Evolutionary conservation across 2,797 vertebrate species (phyloP).

Genomic region (Poecilia picta): DNA sequence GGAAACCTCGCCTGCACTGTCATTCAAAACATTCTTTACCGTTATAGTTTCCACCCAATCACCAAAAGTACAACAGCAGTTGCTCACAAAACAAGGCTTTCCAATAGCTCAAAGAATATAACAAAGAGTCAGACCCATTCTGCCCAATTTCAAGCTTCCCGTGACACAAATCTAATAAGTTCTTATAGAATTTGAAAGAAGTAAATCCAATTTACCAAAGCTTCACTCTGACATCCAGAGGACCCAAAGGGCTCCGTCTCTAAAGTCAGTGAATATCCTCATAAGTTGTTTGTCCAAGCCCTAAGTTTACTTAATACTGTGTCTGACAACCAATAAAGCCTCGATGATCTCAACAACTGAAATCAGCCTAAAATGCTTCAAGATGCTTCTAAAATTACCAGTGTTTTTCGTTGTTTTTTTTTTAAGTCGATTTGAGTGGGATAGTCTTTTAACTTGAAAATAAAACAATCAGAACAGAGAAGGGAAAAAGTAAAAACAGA

Average conservation of each 20-base stretch:
- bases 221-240: too few relatives aligned
- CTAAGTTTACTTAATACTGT: neutral
- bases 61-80: neutral
- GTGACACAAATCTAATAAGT: conserved; percentile 2
- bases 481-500: neutral
- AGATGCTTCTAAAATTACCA: neutral
- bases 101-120: neutral
- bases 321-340: neutral
- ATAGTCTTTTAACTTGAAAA: neutral
- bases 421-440: neutral
- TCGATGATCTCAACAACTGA: neutral
- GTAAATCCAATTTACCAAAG: neutral
- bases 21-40: neutral
- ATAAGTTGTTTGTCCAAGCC: neutral
- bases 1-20: neutral
- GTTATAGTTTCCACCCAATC: neutral
- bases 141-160: neutral
- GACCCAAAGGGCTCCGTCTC: neutral
- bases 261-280: neutral
- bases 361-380: neutral
- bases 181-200: neutral
- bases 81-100: neutral
- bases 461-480: neutral
- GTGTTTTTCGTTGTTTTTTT: neutral
- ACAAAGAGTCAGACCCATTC: neutral